These are phyloP conservation scores for Ridgeia piscesae DNA, from an alignment of 1,140 invertebrate species.

Conservation along the genomic window DNA sequence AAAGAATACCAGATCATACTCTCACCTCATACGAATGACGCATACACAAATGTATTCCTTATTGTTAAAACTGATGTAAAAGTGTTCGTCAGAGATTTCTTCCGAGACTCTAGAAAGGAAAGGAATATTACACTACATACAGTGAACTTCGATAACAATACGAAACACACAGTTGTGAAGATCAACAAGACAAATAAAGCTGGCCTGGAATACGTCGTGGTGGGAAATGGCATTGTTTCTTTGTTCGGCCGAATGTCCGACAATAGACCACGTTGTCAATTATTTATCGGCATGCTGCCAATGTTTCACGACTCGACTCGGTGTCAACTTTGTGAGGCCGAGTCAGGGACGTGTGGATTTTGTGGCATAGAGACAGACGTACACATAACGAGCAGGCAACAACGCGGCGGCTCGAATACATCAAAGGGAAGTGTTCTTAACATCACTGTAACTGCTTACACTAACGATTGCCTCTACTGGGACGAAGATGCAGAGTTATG, in stretches of 20 bases:
- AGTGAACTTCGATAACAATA: not conserved
- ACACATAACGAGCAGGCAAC: not conserved
- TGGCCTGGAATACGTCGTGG: not conserved
- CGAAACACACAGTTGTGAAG: not conserved
- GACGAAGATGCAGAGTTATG: not conserved
- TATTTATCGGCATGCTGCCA: not conserved
- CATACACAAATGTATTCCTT: not conserved
- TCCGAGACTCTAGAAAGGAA: not conserved
- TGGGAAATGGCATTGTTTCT: not conserved
- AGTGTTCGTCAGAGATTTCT: not conserved
- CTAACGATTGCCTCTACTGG: not conserved
- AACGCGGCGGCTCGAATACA: not conserved
- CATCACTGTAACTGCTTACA: not conserved
- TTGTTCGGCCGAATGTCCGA: not conserved
- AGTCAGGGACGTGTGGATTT: not conserved
- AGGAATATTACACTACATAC: not conserved
- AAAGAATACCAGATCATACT: not conserved
- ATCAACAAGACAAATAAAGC: not conserved
- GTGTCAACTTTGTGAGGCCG: not conserved
- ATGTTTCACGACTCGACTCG: not conserved
- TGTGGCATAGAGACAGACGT: not conserved
- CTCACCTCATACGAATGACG: not conserved
- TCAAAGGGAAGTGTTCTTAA: not conserved
- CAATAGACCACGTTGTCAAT: not conserved
- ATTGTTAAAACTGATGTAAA: not conserved